These are phyloP conservation scores for Sympetrum striolatum DNA, from an alignment of 2,888 invertebrate genomes.

Conservation along the genomic window DNA sequence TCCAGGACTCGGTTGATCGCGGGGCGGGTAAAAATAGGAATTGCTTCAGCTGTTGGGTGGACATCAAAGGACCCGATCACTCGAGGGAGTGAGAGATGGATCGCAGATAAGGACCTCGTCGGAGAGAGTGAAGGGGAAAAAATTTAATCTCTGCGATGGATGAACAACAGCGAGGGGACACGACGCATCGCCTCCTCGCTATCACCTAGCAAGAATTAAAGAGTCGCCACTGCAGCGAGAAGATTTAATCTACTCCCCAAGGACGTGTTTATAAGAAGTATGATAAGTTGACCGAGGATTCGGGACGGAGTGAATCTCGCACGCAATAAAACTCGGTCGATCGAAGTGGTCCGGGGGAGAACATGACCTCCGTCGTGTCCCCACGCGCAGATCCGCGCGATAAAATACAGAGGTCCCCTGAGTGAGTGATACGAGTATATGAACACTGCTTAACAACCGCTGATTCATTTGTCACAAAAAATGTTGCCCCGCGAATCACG, in stretches of 20 bases:
- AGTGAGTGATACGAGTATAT: background rate
- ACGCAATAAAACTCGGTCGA: background rate
- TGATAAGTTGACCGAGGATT: background rate
- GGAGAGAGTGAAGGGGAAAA: background rate
- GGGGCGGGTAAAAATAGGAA: background rate
- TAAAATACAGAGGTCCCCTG: background rate
- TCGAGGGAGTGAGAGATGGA: background rate
- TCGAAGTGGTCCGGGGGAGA: background rate
- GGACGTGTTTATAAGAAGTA: background rate
- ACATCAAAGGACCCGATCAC: constrained; percentile 16
- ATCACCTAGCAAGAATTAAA: constrained; percentile 1
- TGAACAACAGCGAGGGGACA: background rate
- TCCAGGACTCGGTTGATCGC: background rate
- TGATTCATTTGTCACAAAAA: constrained; percentile 13
- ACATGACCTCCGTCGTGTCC: constrained; percentile 13
- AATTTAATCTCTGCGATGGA: background rate
- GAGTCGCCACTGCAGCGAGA: constrained; percentile 11
- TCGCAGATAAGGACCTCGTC: constrained; percentile 1
- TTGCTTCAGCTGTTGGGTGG: background rate
- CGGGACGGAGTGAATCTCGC: background rate
- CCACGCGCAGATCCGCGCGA: background rate
- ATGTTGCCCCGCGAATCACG: background rate
- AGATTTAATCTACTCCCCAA: constrained; percentile 15
- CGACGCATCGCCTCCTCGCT: background rate
- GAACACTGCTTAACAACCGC: background rate